phyloP scores from a whole-genome alignment of 2,113 vertebrate genomes.

The Myxocyprinus asiaticus region DNA sequence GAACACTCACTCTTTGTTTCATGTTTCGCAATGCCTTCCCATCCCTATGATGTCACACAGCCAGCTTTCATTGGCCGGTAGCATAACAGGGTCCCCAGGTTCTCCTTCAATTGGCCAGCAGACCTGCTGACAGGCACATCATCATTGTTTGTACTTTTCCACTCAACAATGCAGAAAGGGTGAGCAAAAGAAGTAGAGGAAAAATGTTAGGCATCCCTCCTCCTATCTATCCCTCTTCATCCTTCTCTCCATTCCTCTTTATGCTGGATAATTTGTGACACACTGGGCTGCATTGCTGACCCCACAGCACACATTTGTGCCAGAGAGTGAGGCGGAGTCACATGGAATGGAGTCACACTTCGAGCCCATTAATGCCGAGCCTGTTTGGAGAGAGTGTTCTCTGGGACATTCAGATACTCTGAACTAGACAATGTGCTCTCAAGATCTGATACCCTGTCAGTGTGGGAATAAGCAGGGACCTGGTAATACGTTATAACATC shows the following conservation, averaged over 20 bases:
- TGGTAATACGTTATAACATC: too few relatives aligned
- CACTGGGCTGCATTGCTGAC: constrained; percentile 43
- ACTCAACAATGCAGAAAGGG: constrained; percentile 53
- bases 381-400: constrained; percentile 2
- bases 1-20: constrained; percentile 74
- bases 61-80: constrained; percentile 64
- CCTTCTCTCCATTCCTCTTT: constrained; percentile 28
- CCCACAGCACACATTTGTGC: constrained; percentile 22
- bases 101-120: constrained; percentile 33
- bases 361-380: too few relatives aligned
- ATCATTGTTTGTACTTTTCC: constrained; percentile 62
- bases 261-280: constrained; percentile 46
- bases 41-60: constrained; percentile 69
- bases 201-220: constrained; percentile 40
- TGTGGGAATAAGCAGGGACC: too few relatives aligned
- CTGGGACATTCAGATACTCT: too few relatives aligned
- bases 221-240: background rate
- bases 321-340: constrained; percentile 25
- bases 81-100: constrained; percentile 35
- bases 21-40: constrained; percentile 63
- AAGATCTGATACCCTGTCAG: too few relatives aligned
- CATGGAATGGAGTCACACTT: background rate
- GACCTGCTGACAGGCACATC: constrained; percentile 56
- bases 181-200: constrained; percentile 34
- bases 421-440: too few relatives aligned